Percentiles rank a stretch among this genome's conserved stretches.
phyloP scores from a whole-genome alignment of 2,888 invertebrate species.

The Noctua comes region DNA sequence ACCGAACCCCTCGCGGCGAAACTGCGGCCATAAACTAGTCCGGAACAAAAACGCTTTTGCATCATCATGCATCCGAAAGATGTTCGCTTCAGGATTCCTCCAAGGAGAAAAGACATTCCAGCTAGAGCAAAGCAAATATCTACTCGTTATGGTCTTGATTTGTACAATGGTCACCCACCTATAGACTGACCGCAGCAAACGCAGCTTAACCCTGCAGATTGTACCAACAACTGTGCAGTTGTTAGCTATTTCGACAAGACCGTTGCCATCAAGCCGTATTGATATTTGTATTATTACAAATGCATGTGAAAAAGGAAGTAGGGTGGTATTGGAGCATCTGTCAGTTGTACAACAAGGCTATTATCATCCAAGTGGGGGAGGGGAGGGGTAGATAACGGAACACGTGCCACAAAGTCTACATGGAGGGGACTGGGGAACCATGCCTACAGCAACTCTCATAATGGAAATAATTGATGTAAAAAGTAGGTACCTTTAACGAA shows the following conservation, averaged over 20 bases:
- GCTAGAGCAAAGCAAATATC: background rate
- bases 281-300: conserved; percentile 26
- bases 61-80: background rate
- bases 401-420: conserved; percentile 48
- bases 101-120: background rate
- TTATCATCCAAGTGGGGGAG: conserved; percentile 31
- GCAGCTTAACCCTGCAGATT: background rate
- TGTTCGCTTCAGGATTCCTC: background rate
- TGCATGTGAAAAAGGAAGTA: conserved; percentile 36
- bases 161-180: background rate
- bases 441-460: conserved; percentile 34
- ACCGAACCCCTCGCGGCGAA: background rate
- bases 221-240: conserved; percentile 1
- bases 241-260: background rate
- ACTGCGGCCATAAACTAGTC: background rate
- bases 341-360: conserved; percentile 42
- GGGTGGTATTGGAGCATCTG: conserved; percentile 54
- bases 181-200: background rate
- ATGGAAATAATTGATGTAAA: background rate
- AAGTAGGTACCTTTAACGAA: too few species aligned
- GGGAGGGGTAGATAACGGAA: conserved; percentile 38
- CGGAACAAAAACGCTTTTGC: background rate
- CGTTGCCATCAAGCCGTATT: background rate
- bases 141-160: background rate
- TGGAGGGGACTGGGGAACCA: conserved; percentile 1